Percentiles rank a stretch among this genome's conserved stretches.
Evolutionary conservation across 1,140 invertebrate genomes (phyloP).

Genomic region (Hestina assimilis): DNA sequence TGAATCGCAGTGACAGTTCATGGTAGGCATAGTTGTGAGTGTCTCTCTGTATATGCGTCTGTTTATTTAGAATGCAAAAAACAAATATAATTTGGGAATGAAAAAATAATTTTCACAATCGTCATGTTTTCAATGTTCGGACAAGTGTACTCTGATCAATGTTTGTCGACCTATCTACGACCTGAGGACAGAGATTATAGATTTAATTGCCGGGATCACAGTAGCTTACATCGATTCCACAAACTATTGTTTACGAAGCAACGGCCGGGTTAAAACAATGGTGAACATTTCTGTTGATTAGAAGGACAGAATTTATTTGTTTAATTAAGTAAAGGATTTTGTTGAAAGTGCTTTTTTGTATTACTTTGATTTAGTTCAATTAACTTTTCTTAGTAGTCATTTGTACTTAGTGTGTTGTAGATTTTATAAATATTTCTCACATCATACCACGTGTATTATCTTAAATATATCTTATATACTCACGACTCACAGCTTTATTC

Average conservation of each 20-base stretch:
- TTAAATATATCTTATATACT: no score
- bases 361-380: no score
- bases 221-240: background rate
- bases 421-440: no score
- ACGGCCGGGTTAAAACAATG: background rate
- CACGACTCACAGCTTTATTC: no score
- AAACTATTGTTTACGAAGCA: background rate
- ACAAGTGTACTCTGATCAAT: background rate
- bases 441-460: no score
- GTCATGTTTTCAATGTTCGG: background rate
- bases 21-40: no score
- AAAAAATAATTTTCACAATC: background rate
- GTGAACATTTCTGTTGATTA: background rate
- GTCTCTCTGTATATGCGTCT: no score
- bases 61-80: no score
- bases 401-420: background rate
- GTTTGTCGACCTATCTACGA: background rate
- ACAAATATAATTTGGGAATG: background rate
- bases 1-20: no score
- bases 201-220: constrained; percentile 1
- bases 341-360: no score
- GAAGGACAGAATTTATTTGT: no score
- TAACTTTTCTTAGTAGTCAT: background rate
- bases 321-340: background rate
- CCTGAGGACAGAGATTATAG: background rate